Base-by-base conservation (phyloP, 1,140 invertebrate genomes). In the Micrasema minimum region DNA sequence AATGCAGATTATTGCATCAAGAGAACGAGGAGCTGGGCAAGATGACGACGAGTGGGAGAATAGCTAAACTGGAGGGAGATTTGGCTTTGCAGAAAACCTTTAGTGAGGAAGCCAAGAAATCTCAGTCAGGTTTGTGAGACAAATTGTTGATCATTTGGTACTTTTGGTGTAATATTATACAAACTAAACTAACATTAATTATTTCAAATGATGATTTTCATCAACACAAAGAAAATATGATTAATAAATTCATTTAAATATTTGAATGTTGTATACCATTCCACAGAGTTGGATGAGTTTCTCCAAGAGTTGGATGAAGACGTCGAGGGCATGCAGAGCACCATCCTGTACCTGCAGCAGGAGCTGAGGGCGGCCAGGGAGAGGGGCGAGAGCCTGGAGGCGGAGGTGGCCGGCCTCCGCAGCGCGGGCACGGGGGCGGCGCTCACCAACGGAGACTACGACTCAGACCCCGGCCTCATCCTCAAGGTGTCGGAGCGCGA, bases 1-100 rank as follows among this genome's bases (percentile, higher is more conserved):
- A 98, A 82, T 99, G 97, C 79, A 88, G 96, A 70, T 85, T 97
- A 72, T 85, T 99, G n/a, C 93, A 98, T 80, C 96, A 98, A 72
- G 97, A 99, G 83, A 99, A 99, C 84, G 97, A 99, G 83, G 97
- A 99, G 80, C 85, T 99, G 11, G 97, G 97, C 16, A 93, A 96
- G 80, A 94, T 97, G 88, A 97, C 97, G 48, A 93, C 95, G 5
- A 97, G 95, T 76, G 97, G 97, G 3, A 86, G 95, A 76, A 90
- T 98, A 78, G 96, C 97, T 35, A 98, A 98, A 83, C 85, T 99
- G 26, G 97, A 99, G 85, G 94, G 94, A 69, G 96, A 99, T 83
- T 85, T 99, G 67, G 95, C 96, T 2, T 85, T 99, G 76, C 95
- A 99, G 80, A 97, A 95, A 81, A 97, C 92, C 81, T 95, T 97